These are phyloP conservation scores for Eristalinus aeneus DNA, from an alignment of 2,888 invertebrate species.

Conservation along the genomic window DNA sequence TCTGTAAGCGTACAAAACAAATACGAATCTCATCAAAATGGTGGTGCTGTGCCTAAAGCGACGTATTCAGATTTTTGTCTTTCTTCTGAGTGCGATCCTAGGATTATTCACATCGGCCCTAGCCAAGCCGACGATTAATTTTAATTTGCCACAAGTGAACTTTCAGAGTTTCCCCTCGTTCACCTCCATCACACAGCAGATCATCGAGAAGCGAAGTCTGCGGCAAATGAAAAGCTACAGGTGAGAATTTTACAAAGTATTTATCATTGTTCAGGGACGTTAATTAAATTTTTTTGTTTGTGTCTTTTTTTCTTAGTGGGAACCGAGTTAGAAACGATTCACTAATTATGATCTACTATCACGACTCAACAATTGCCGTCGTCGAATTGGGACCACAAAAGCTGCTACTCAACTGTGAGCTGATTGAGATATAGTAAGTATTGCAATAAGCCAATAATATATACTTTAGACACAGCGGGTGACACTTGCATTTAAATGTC, in stretches of 20 bases:
- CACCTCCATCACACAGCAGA: conserved; percentile 79
- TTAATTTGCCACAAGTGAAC: conserved; percentile 76
- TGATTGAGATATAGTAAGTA: conserved; percentile 94
- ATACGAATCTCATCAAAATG: conserved; percentile 32
- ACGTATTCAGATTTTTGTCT: conserved; percentile 75
- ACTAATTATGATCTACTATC: conserved; percentile 88
- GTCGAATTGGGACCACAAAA: conserved; percentile 89
- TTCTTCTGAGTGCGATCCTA: conserved; percentile 75
- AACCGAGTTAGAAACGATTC: conserved; percentile 85
- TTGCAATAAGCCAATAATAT: too few species aligned
- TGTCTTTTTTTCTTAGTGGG: conserved; percentile 81
- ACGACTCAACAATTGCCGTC: conserved; percentile 91
- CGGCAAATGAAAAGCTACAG: conserved; percentile 80
- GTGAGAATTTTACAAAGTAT: conserved; percentile 73
- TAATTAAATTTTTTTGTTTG: neutral
- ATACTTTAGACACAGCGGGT: too few species aligned
- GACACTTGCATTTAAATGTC: too few species aligned
- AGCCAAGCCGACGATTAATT: conserved; percentile 80
- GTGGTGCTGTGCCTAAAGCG: conserved; percentile 72
- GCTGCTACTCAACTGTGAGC: conserved; percentile 88
- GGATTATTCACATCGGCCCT: conserved; percentile 77
- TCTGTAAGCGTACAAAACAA: conserved; percentile 2
- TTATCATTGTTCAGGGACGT: neutral
- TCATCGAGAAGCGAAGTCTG: conserved; percentile 78
- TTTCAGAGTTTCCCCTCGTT: conserved; percentile 79